A percentile compares a stretch with the other conserved stretches of the same genome.
Conservation (phyloP, 1,140 invertebrate species). For the Druon quercuslanigerum region DNA sequence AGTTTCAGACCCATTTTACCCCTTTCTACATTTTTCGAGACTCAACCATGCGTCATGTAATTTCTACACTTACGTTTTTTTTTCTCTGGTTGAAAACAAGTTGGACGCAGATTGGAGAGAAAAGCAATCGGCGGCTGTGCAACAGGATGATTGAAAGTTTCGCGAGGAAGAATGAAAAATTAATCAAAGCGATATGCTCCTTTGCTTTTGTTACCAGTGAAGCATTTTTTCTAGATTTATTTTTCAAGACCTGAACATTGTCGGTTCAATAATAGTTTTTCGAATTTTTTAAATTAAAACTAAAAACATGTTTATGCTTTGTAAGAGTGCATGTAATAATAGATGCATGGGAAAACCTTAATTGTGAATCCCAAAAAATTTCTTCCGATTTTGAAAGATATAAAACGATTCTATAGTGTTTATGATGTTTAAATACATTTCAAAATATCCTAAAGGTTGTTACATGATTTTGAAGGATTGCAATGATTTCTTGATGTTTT, state of each 20-base stretch:
- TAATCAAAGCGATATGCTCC: background rate
- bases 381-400: too few species aligned
- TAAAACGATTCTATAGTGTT: too few species aligned
- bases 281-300: background rate
- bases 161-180: background rate
- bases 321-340: too few species aligned
- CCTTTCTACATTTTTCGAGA: slow-evolving; percentile 37
- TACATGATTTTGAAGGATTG: too few species aligned
- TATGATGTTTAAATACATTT: too few species aligned
- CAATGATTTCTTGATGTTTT: too few species aligned
- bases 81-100: background rate
- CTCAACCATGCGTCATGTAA: slow-evolving; percentile 17
- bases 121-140: background rate
- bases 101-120: slow-evolving; percentile 18
- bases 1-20: slow-evolving; percentile 55
- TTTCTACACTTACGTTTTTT: slow-evolving; percentile 18
- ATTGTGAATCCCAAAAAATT: too few species aligned
- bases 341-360: too few species aligned
- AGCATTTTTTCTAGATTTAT: background rate
- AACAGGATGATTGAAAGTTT: slow-evolving; percentile 15
- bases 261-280: background rate
- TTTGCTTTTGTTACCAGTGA: background rate
- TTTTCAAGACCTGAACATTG: background rate
- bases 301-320: too few species aligned
- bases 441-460: too few species aligned